Conservation (phyloP, 2,113 vertebrate genomes). For the Phrynosoma blainvillii region DNA sequence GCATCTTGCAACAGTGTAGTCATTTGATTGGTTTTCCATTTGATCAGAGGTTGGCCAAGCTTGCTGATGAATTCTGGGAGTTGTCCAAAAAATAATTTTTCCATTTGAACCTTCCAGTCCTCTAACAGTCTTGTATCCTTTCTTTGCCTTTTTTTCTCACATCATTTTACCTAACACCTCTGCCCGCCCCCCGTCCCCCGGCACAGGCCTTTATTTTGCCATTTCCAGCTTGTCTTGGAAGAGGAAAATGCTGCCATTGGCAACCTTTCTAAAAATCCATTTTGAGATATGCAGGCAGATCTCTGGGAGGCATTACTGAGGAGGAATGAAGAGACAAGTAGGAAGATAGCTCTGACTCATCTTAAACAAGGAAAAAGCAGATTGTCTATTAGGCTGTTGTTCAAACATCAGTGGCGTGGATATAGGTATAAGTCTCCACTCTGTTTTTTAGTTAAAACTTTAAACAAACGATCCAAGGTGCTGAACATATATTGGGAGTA, state of each 20-base stretch:
- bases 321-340: background rate
- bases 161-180: background rate
- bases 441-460: too few species aligned
- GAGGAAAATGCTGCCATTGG: background rate
- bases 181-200: too few species aligned
- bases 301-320: background rate
- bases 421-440: too few species aligned
- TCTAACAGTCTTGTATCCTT: background rate
- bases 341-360: background rate
- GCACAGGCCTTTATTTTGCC: background rate
- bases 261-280: background rate
- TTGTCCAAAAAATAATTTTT: too few species aligned
- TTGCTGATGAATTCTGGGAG: too few species aligned
- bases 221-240: background rate
- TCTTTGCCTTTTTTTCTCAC: background rate
- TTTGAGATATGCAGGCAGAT: background rate
- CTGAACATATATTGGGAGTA: too few species aligned
- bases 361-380: background rate
- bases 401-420: background rate
- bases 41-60: background rate
- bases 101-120: background rate
- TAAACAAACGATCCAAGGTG: too few species aligned
- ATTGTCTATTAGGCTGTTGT: background rate
- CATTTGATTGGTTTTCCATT: background rate
- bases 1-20: background rate